Conservation (phyloP, 2,797 vertebrate species). For the Nasua narica region DNA sequence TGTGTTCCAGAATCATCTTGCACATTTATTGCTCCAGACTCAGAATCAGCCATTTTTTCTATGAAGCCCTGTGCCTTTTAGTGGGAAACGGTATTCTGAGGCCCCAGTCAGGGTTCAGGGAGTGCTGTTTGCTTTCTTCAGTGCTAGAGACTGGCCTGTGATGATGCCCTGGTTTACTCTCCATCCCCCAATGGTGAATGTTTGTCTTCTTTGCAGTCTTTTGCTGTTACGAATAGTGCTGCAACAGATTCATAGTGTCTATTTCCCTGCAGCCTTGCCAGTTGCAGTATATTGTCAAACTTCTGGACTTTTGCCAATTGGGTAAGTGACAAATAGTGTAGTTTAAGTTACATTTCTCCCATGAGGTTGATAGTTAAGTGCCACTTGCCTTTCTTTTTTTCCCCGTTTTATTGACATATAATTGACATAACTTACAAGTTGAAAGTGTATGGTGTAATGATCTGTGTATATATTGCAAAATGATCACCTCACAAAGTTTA, state of each 20-base stretch:
- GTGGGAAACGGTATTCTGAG: not conserved
- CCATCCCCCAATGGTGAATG: not conserved
- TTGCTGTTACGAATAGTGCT: not conserved
- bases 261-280: not conserved
- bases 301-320: not conserved
- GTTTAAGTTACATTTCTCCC: not conserved
- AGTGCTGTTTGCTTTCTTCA: not conserved
- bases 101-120: not conserved
- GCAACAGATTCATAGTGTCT: not conserved
- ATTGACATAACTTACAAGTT: not conserved
- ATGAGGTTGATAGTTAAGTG: not conserved
- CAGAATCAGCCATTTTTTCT: not conserved
- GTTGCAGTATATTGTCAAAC: not conserved
- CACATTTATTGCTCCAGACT: not conserved
- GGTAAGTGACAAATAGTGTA: not conserved
- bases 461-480: not conserved
- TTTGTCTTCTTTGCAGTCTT: not conserved
- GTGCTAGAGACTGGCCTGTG: not conserved
- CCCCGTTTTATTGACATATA: not conserved
- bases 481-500: no score
- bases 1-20: not conserved
- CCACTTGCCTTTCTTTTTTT: not conserved
- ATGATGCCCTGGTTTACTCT: not conserved
- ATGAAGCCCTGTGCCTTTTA: not conserved
- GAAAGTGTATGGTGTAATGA: no score